These are phyloP conservation scores for Icerya purchasi DNA, from an alignment of 2,888 invertebrate genomes.

Conservation along the genomic window DNA sequence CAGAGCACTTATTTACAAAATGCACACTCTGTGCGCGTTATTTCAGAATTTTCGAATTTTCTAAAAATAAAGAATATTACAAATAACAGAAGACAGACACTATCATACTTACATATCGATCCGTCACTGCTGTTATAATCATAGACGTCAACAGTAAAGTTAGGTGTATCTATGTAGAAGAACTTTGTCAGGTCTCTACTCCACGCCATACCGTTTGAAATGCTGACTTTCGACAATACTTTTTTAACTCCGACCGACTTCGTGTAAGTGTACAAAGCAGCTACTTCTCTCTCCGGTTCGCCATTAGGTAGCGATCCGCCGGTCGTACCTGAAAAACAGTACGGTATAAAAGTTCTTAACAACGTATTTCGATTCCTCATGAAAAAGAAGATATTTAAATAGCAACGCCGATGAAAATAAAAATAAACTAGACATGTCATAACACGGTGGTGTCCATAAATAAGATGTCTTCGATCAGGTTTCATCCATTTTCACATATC, in stretches of 20 bases:
- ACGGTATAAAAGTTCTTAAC: background rate
- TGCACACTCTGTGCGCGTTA: too few species aligned
- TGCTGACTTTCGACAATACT: conserved; percentile 27
- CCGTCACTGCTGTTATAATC: conserved; percentile 35
- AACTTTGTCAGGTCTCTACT: conserved; percentile 39
- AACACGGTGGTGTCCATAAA: too few species aligned
- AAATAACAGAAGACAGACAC: too few species aligned
- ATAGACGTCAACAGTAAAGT: conserved; percentile 35
- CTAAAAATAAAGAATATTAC: too few species aligned
- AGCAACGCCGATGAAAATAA: too few species aligned
- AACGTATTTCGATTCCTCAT: too few species aligned
- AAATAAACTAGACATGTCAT: too few species aligned
- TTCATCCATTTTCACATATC: too few species aligned
- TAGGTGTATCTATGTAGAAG: conserved; percentile 30
- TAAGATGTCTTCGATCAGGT: too few species aligned
- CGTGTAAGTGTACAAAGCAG: background rate
- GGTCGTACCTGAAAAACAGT: background rate
- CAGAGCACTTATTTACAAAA: too few species aligned
- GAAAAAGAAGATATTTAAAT: too few species aligned
- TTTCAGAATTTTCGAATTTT: too few species aligned
- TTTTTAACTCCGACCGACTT: background rate
- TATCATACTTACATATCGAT: conserved; percentile 7
- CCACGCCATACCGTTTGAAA: conserved; percentile 65
- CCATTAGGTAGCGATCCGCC: background rate
- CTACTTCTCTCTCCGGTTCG: background rate